Percentiles rank a stretch among this genome's conserved stretches.
Evolutionary conservation across 2,888 invertebrate species (phyloP).

Genomic region (Tuberolachnus salignus): DNA sequence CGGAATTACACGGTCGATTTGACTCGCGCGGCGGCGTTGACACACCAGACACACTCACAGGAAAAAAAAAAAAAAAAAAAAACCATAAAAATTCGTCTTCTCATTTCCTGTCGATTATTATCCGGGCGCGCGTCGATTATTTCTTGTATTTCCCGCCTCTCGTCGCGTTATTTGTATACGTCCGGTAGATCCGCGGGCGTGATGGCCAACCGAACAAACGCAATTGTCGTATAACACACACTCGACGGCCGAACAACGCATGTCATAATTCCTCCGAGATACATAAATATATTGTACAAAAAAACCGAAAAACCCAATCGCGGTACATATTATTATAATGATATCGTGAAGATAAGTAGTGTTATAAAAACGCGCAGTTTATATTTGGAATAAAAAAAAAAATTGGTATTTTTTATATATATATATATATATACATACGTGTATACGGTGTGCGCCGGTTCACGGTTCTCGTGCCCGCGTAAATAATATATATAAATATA

Average conservation of each 20-base stretch:
- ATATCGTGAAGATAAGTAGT: neutral
- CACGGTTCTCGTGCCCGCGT: constrained; percentile 41
- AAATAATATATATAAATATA: neutral
- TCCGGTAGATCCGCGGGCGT: no score
- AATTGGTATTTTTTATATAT: no score
- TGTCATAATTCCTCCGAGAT: no score
- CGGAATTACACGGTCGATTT: constrained; percentile 35
- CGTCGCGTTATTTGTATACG: no score
- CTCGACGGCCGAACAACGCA: no score
- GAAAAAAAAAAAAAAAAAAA: no score
- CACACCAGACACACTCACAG: neutral
- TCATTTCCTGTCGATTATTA: constrained; percentile 50
- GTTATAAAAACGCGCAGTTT: no score
- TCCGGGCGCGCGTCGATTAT: neutral
- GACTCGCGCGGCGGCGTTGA: constrained; percentile 14
- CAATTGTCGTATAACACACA: no score
- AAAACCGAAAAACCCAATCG: constrained; percentile 8
- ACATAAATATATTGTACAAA: neutral
- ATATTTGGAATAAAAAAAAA: no score
- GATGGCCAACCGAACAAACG: no score
- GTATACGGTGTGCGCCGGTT: neutral
- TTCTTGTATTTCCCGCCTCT: no score
- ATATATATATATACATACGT: no score
- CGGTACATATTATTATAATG: neutral
- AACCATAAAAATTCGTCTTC: constrained; percentile 44